Evolutionary conservation across 2,888 invertebrate species (phyloP).

Genomic region (Brachyopa scutellaris): DNA sequence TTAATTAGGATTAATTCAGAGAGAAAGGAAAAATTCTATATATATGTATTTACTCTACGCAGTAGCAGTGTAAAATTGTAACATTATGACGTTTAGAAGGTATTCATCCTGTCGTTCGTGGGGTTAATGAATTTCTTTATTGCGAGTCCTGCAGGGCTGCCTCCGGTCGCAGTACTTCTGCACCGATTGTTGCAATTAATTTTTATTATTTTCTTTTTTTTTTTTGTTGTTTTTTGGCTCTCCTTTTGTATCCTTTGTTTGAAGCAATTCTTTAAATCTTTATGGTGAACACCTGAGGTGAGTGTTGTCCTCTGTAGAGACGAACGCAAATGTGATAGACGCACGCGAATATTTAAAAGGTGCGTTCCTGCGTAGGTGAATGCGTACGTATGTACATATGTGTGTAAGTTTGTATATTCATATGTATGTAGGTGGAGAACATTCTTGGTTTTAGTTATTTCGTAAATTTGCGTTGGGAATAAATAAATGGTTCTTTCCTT

Average conservation of each 20-base stretch:
- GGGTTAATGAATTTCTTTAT: slow-evolving; percentile 28
- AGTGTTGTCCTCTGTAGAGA: slow-evolving; percentile 1
- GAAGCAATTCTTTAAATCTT: slow-evolving; percentile 49
- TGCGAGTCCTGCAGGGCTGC: slow-evolving; percentile 41
- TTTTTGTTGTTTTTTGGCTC: slow-evolving; percentile 8
- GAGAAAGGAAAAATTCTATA: slow-evolving; percentile 13
- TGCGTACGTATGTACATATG: too few relatives aligned
- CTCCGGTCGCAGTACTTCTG: slow-evolving; percentile 21
- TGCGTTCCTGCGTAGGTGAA: slow-evolving; percentile 30
- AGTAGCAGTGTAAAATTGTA: neutral
- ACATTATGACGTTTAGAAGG: slow-evolving; percentile 14
- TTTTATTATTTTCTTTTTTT: slow-evolving; percentile 59
- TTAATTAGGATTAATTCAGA: slow-evolving; percentile 66
- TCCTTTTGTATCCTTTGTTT: slow-evolving; percentile 34
- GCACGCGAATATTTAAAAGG: slow-evolving; percentile 62
- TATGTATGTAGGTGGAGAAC: too few relatives aligned
- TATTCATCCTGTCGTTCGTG: slow-evolving; percentile 16
- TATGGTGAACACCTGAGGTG: slow-evolving; percentile 56
- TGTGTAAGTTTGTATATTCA: too few relatives aligned
- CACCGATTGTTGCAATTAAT: slow-evolving; percentile 69
- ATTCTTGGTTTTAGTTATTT: slow-evolving; percentile 4
- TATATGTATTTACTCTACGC: slow-evolving; percentile 41
- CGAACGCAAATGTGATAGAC: slow-evolving; percentile 35
- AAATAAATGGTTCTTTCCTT: slow-evolving; percentile 6
- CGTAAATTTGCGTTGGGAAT: slow-evolving; percentile 34